phyloP scores from a whole-genome alignment of 2,113 vertebrate genomes.

The Anoplopoma fimbria region DNA sequence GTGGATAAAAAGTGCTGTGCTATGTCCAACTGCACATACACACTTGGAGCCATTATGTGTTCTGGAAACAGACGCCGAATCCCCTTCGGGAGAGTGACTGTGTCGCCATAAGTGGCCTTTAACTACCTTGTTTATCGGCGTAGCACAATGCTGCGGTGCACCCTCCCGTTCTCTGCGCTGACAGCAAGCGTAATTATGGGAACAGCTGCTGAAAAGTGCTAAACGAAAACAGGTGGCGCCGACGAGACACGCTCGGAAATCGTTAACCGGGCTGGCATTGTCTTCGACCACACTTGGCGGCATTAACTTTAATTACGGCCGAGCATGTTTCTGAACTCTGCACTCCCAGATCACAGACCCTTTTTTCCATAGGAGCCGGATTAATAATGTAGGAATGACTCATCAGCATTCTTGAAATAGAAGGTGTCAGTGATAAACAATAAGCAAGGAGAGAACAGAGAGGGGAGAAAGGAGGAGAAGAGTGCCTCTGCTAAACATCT shows the following conservation, averaged over 20 bases:
- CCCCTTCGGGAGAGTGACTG: slow-evolving; percentile 70
- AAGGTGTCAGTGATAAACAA: slow-evolving; percentile 5
- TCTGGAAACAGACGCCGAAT: slow-evolving; percentile 70
- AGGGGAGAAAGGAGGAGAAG: neutral
- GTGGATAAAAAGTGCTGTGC: slow-evolving; percentile 62
- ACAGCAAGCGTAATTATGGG: slow-evolving; percentile 79
- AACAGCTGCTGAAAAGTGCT: slow-evolving; percentile 82
- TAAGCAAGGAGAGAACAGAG: neutral
- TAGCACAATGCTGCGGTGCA: slow-evolving; percentile 65
- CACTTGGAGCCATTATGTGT: slow-evolving; percentile 58
- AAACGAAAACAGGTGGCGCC: slow-evolving; percentile 82
- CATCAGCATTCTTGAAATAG: slow-evolving; percentile 20
- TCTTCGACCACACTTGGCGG: slow-evolving; percentile 67
- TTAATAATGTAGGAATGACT: slow-evolving; percentile 47
- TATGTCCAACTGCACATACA: slow-evolving; percentile 58
- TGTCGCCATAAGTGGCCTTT: slow-evolving; percentile 78
- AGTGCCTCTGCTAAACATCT: slow-evolving; percentile 17
- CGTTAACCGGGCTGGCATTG: slow-evolving; percentile 73
- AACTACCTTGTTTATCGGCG: slow-evolving; percentile 80
- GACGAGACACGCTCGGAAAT: slow-evolving; percentile 64
- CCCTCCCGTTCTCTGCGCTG: slow-evolving; percentile 55
- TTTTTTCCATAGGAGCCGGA: slow-evolving; percentile 48
- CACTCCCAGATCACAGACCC: slow-evolving; percentile 34
- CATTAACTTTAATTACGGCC: slow-evolving; percentile 74
- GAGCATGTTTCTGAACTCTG: slow-evolving; percentile 56